A percentile compares a stretch with the other conserved stretches of the same genome.
Evolutionary conservation across 2,797 vertebrate genomes (phyloP).

Genomic region (Brotula barbata): DNA sequence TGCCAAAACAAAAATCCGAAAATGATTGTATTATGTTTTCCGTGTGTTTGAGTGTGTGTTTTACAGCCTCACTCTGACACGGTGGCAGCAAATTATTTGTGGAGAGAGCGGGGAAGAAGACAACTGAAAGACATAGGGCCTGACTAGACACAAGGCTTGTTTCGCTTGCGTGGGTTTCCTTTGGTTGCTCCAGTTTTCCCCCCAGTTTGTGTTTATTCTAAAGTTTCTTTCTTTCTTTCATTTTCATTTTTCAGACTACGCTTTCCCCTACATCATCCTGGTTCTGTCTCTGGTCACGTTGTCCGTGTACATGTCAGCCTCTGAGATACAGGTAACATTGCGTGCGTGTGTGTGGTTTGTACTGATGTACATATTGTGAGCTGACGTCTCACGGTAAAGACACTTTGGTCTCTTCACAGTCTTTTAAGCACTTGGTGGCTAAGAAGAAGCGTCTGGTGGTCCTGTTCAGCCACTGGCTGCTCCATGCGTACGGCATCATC

Average conservation of each 20-base stretch:
- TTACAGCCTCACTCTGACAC: no score
- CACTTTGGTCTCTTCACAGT: slow-evolving; percentile 68
- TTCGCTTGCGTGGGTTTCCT: no score
- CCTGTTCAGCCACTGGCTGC: slow-evolving; percentile 96
- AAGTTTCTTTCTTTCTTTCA: no score
- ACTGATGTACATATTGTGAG: background rate
- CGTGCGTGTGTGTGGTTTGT: background rate
- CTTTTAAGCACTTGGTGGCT: slow-evolving; percentile 90
- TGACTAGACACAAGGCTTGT: no score
- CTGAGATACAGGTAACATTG: slow-evolving; percentile 91
- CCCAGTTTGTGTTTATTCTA: no score
- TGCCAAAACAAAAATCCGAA: no score
- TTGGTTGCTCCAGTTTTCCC: no score
- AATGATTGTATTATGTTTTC: no score
- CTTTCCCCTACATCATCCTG: slow-evolving; percentile 95
- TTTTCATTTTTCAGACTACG: slow-evolving; percentile 86
- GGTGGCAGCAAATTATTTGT: no score
- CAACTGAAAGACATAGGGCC: no score
- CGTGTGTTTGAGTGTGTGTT: no score
- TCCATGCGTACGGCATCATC: slow-evolving; percentile 96
- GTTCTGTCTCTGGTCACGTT: slow-evolving; percentile 93
- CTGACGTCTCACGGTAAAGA: background rate
- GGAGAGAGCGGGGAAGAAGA: no score
- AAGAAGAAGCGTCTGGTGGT: slow-evolving; percentile 97
- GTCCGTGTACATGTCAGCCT: slow-evolving; percentile 97